Conservation (phyloP, 2,113 vertebrate species). For the Oreochromis spilurus region DNA sequence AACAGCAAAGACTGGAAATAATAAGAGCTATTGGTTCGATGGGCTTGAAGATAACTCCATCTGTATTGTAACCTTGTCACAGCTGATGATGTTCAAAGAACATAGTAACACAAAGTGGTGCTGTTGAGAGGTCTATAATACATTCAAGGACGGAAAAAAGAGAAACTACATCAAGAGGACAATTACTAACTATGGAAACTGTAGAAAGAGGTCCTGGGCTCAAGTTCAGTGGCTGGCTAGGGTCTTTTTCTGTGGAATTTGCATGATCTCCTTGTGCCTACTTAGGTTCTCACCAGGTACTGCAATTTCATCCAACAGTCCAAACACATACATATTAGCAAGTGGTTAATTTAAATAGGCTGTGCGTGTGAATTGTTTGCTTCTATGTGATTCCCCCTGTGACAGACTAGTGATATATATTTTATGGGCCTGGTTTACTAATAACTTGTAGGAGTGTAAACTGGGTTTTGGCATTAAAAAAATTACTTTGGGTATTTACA, state of each 20-base stretch:
- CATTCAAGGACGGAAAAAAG: not conserved
- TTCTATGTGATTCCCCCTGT: not conserved
- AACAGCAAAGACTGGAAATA: constrained; percentile 37
- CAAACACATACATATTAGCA: not conserved
- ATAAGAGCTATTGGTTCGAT: constrained; percentile 7
- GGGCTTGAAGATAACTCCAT: not conserved
- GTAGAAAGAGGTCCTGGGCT: not conserved
- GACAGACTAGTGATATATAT: not conserved
- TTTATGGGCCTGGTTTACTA: not conserved
- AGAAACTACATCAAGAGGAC: not conserved
- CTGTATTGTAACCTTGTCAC: not conserved
- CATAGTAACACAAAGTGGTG: not conserved
- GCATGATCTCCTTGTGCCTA: not conserved
- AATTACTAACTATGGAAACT: not conserved
- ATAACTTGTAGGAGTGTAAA: not conserved
- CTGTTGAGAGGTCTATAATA: not conserved
- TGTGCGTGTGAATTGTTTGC: accelerated
- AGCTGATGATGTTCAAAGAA: not conserved
- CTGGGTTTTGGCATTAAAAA: not conserved
- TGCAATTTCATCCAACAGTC: not conserved
- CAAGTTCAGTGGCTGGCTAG: not conserved
- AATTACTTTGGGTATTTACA: not conserved
- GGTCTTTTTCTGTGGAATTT: not conserved
- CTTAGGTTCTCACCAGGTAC: not conserved
- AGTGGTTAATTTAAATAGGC: not conserved